Evolutionary conservation across 2,888 invertebrate genomes (phyloP), one percentile per base, ranked within the genome.

Genomic region (Pristionchus fissidentatus): DNA sequence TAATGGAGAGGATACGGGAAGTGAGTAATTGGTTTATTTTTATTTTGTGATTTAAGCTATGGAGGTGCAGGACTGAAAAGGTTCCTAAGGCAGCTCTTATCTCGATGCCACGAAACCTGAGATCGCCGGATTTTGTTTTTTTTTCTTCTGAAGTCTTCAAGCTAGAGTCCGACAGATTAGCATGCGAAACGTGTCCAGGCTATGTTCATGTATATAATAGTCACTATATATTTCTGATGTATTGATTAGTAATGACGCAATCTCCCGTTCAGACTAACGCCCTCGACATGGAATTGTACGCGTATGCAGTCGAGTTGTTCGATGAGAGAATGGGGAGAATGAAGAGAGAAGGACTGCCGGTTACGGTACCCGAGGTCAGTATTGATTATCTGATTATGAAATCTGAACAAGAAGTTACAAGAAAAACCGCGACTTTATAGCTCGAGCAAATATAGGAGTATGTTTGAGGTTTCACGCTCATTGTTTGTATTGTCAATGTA

Each of bases 281-380:
- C 86, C 94, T 98, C 87, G 98, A 99, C 93, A 94, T 97, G 84
- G 96, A 97, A 93, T 94, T 99, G 83, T 99, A 98, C 93, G 95
- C 95, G 88, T 98, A 96, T 94, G 98, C 98, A 80, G 96, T 96
- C 93, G 95, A 95, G 92, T 94, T 98, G 88, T 95, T 98, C 93
- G 91, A 93, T 85, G 93, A 93, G 93, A 94, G 98, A 92, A 96
- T 97, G 73, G 80, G 86, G 15, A 70, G 55, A 57, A 83, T 84
- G 70, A 83, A 75, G 46, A 77, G 73, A 38, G 82, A 84, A n/a
- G 84, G 83, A 70, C 19, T 73, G 35, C 73, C 83, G 7, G 70
- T 29, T 81, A 66, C 32, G 15, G 41, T 55, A 79, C 57, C 57
- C 26, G 41, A 52, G 79, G 79, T 79, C 13, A n/a, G 43, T 10